Evolutionary conservation across 2,113 vertebrate species (phyloP).

Genomic region (Callionymus lyra): DNA sequence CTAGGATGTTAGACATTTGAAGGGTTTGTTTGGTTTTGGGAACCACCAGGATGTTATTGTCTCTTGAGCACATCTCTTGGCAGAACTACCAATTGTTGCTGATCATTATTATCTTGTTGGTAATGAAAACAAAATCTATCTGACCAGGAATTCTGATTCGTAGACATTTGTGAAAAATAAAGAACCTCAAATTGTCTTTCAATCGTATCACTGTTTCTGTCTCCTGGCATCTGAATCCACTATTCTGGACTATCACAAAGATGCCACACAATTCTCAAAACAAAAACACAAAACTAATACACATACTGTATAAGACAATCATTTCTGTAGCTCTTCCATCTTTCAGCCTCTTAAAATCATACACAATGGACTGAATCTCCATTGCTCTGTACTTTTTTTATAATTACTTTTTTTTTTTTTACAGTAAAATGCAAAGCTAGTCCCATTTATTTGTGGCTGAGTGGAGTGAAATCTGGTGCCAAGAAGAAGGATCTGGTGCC

Average conservation of each 20-base stretch:
- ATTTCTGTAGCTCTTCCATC: conserved; percentile 52
- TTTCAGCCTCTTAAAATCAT: conserved; percentile 45
- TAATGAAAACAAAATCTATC: conserved; percentile 35
- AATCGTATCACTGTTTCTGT: conserved; percentile 40
- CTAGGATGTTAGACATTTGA: conserved; percentile 55
- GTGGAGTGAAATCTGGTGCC: conserved; percentile 49
- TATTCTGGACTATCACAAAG: conserved; percentile 53
- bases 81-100: conserved; percentile 14
- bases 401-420: conserved; percentile 50
- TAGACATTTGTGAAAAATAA: conserved; percentile 17
- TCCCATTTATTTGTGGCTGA: conserved; percentile 42
- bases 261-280: conserved; percentile 45
- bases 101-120: conserved; percentile 20
- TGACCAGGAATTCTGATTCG: conserved; percentile 17
- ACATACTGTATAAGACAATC: conserved; percentile 36
- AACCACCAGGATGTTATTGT: conserved; percentile 3
- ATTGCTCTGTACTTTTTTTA: conserved; percentile 44
- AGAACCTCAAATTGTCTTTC: conserved; percentile 14
- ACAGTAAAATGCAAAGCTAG: conserved; percentile 50
- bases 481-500: conserved; percentile 46
- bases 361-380: conserved; percentile 53
- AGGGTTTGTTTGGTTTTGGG: conserved; percentile 50
- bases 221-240: conserved; percentile 47
- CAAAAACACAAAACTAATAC: conserved; percentile 55
- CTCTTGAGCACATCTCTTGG: conserved; percentile 39